A percentile compares a stretch with the other conserved stretches of the same genome.
Conservation (phyloP, 2,888 invertebrate species). For the Pimpla rufipes region DNA sequence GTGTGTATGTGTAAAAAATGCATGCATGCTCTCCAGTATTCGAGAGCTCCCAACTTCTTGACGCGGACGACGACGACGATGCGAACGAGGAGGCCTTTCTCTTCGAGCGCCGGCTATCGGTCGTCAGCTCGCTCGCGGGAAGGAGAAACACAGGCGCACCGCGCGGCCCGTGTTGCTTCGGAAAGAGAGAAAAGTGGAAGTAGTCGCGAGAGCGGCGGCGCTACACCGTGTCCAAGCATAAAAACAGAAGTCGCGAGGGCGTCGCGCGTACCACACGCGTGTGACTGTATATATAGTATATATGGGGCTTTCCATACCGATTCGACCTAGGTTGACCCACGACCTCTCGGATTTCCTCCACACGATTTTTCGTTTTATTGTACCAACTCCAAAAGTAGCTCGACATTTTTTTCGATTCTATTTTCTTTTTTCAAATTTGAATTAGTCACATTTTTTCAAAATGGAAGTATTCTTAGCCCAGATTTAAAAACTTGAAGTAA, state of each 20-base stretch:
- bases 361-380: no score
- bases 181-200: slow-evolving; percentile 60
- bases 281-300: slow-evolving; percentile 28
- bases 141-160: slow-evolving; percentile 41
- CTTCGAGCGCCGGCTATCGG: slow-evolving; percentile 41
- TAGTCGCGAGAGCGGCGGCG: slow-evolving; percentile 26
- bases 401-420: no score
- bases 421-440: no score
- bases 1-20: not conserved
- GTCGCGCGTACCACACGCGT: slow-evolving; percentile 26
- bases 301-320: no score
- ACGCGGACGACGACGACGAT: slow-evolving; percentile 14
- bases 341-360: no score
- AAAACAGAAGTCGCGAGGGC: slow-evolving; percentile 50
- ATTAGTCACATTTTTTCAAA: no score
- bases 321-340: no score
- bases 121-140: slow-evolving; percentile 17
- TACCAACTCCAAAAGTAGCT: no score
- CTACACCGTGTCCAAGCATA: slow-evolving; percentile 32
- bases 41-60: slow-evolving; percentile 53
- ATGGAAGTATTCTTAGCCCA: no score
- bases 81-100: slow-evolving; percentile 54
- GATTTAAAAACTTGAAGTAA: no score
- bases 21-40: slow-evolving; percentile 39
- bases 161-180: slow-evolving; percentile 33